Base-by-base conservation (phyloP, 2,113 vertebrate species). In the Psophia crepitans region DNA sequence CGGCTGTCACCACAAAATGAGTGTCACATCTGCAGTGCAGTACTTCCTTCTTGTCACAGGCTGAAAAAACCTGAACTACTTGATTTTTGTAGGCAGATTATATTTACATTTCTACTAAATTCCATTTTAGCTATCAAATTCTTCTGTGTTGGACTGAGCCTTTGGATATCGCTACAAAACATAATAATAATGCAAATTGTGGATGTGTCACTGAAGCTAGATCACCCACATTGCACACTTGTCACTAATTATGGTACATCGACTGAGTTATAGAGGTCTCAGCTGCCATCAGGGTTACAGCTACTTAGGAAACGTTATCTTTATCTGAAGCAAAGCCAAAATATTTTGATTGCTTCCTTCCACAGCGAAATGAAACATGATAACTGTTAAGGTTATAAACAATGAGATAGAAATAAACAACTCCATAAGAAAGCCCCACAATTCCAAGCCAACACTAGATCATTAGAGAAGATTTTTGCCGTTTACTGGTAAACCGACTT, bases 261-360 rank as follows among this genome's bases (percentile, higher is more conserved):
- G 49, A 73, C 63, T 84, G 46, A 60, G n/a, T n/a, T 28, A 64
- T 5, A 69, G 23, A 65, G 86, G 66, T 82, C 77, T 77, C 54
- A 54, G 57, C 14, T 73, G 51, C 37, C 54, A 65, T 60, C 35
- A 51, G 66, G 71, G 79, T 80, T 93, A 70, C 46, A 70, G 32
- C 66, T n/a, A 90, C 19, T 80, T 49, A 49, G 18, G 77, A 92
- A 83, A 65, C 5, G n/a, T 49, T 37, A 68, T 33, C 56, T 90
- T 82, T 49, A 41, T 41, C 22, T 61, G 27, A 89, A 73, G 28
- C 20, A 85, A 87, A 87, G 78, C 58, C 63, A 94, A 84, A 93
- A 65, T 91, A 95, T 76, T 92, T 73, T 90, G 54, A 91, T 88
- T 74, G 43, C 44, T 93, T 88, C 51, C 76, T 83, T 93, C 46